Evolutionary conservation across 2,797 vertebrate genomes (phyloP).

Genomic region (Channa striata): DNA sequence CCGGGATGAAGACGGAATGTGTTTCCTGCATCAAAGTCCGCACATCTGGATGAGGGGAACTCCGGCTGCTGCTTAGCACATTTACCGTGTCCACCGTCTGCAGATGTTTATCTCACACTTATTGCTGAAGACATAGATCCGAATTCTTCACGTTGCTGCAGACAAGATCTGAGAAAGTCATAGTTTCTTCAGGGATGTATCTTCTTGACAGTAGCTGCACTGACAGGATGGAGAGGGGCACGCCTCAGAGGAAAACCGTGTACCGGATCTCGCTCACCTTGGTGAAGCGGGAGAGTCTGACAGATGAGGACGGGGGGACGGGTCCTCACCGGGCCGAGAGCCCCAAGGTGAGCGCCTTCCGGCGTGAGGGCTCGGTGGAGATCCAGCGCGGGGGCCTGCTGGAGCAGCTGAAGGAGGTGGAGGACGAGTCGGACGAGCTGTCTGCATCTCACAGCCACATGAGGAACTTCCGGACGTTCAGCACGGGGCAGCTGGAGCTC

Average conservation of each 20-base stretch:
- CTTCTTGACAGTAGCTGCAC: slow-evolving; percentile 82
- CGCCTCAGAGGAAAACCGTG: slow-evolving; percentile 89
- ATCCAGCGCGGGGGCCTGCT: slow-evolving; percentile 64
- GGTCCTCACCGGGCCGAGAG: slow-evolving; percentile 55
- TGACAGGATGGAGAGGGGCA: slow-evolving; percentile 86
- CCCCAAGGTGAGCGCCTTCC: slow-evolving; percentile 61
- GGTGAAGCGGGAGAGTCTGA: slow-evolving; percentile 91
- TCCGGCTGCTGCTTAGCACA: neutral
- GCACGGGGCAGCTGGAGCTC: slow-evolving; percentile 93
- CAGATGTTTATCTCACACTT: too few species aligned
- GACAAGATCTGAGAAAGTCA: neutral
- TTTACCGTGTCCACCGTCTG: neutral
- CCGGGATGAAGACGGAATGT: slow-evolving; percentile 60
- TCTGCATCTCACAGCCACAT: slow-evolving; percentile 69
- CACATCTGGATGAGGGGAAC: slow-evolving; percentile 61
- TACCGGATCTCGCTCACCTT: slow-evolving; percentile 96
- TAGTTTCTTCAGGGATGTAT: slow-evolving; percentile 80
- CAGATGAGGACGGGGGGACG: slow-evolving; percentile 34
- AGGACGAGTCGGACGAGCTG: slow-evolving; percentile 79
- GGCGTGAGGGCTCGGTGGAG: slow-evolving; percentile 67
- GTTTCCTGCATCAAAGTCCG: slow-evolving; percentile 45
- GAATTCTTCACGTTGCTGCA: neutral
- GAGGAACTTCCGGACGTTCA: slow-evolving; percentile 91
- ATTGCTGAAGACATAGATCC: neutral
- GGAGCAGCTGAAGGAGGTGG: slow-evolving; percentile 85